Conservation (phyloP, 2,888 invertebrate genomes). For the Lasius platythorax region DNA sequence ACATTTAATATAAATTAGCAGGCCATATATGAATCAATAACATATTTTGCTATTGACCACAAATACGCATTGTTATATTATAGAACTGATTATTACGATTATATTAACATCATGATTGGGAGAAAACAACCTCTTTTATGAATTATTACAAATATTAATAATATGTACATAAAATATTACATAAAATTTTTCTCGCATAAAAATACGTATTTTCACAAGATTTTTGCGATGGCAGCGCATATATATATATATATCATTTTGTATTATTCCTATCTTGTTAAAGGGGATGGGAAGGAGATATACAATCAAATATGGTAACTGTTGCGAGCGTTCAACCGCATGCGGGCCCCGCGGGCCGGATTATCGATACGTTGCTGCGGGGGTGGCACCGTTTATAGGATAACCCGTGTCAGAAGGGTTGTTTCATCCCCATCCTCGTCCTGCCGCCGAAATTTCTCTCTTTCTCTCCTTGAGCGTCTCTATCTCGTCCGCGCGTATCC, state of each 20-base stretch:
- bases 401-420: conserved; percentile 80
- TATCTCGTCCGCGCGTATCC: conserved; percentile 38
- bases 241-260: conserved; percentile 65
- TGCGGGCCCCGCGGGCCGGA: conserved; percentile 84
- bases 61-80: not conserved
- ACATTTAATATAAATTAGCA: not conserved
- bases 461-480: conserved; percentile 30
- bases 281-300: conserved; percentile 69
- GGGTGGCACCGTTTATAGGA: conserved; percentile 83
- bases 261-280: conserved; percentile 72
- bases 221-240: conserved; percentile 40
- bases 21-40: not conserved
- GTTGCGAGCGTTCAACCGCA: conserved; percentile 84
- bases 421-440: conserved; percentile 59
- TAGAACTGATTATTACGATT: conserved; percentile 1
- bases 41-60: not conserved
- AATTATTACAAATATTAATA: not conserved
- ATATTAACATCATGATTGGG: not conserved
- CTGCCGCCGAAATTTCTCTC: conserved; percentile 41
- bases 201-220: not conserved
- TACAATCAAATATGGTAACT: conserved; percentile 85
- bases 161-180: not conserved
- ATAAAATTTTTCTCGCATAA: not conserved
- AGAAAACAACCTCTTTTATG: not conserved
- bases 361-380: conserved; percentile 79